phyloP scores from a whole-genome alignment of 2,797 vertebrate genomes.

The Macropus fuliginosus region DNA sequence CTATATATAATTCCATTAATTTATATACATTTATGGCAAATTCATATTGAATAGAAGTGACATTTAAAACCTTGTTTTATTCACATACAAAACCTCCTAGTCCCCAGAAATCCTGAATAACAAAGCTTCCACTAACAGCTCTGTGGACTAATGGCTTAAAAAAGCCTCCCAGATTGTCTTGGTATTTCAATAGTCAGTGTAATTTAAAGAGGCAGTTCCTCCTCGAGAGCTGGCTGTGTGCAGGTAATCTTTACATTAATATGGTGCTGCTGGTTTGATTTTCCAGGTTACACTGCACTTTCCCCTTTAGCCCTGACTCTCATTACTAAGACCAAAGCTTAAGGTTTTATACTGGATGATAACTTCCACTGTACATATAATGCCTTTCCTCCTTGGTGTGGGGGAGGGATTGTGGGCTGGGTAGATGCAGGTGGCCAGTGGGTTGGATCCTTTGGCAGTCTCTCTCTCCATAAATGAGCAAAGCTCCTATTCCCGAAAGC shows the following conservation, averaged over 20 bases:
- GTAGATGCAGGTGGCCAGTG: background rate
- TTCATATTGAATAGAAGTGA: background rate
- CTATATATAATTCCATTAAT: background rate
- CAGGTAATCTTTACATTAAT: background rate
- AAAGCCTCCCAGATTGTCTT: background rate
- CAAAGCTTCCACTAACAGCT: background rate
- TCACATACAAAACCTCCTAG: background rate
- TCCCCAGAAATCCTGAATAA: background rate
- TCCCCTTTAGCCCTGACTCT: background rate
- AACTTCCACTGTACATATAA: background rate
- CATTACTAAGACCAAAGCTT: background rate
- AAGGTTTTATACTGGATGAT: background rate
- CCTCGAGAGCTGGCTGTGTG: background rate
- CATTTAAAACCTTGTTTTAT: background rate
- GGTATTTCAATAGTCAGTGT: background rate
- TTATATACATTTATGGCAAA: background rate
- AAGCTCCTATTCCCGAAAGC: background rate
- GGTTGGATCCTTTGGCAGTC: background rate
- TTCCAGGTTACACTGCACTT: background rate
- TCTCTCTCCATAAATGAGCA: background rate
- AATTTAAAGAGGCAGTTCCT: background rate
- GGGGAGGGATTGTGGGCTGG: background rate
- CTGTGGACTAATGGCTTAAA: background rate
- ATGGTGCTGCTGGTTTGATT: background rate
- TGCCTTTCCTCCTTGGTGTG: background rate